phyloP scores from a whole-genome alignment of 2,797 vertebrate genomes.

The Gymnothorax reevesii region DNA sequence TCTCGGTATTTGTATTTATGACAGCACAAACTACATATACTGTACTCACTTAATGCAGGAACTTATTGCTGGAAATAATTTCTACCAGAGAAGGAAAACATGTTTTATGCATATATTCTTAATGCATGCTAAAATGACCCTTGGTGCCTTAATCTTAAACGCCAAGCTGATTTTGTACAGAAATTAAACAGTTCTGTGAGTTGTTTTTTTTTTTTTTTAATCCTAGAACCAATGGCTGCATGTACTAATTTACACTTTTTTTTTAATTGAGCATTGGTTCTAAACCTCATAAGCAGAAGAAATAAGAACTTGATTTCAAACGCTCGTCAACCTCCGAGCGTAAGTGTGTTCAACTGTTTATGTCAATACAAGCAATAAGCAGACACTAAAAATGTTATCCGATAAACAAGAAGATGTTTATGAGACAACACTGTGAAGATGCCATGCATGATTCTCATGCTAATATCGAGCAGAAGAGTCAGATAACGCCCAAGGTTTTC shows the following conservation, averaged over 20 bases:
- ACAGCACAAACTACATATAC: background rate
- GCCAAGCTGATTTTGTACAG: background rate
- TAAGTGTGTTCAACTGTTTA: background rate
- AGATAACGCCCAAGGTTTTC: background rate
- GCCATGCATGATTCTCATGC: background rate
- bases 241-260: background rate
- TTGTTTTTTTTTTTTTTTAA: background rate
- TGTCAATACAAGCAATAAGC: background rate
- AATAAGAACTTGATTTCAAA: background rate
- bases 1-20: background rate
- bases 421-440: background rate
- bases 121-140: background rate
- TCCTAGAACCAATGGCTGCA: background rate
- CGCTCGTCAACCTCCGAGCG: background rate
- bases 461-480: background rate
- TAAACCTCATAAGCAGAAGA: background rate
- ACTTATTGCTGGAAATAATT: background rate
- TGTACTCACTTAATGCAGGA: background rate
- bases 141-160: background rate
- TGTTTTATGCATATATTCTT: background rate
- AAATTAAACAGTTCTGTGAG: background rate
- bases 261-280: background rate
- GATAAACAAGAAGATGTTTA: slow-evolving; percentile 11
- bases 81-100: background rate
- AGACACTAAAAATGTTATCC: background rate